Evolutionary conservation across 1,140 invertebrate species (phyloP).

Genomic region (Portunus trituberculatus): DNA sequence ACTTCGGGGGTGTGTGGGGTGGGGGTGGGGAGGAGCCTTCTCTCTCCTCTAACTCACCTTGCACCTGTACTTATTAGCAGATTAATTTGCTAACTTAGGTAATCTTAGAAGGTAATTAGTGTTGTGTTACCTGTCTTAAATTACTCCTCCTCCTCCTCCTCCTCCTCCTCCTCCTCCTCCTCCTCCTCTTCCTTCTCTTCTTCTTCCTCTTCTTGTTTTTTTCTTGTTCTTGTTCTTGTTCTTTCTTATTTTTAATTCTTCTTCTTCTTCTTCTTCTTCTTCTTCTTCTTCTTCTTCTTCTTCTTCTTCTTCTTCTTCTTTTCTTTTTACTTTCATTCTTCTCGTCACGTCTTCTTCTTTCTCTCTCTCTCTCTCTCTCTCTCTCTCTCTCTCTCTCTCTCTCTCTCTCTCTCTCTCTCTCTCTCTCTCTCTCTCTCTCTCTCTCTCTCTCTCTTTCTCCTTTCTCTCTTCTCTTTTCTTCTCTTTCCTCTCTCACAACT

Average conservation of each 20-base stretch:
- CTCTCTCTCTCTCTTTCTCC: neutral
- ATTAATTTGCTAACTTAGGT: too few relatives aligned
- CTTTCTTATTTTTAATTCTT: too few relatives aligned
- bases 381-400: neutral
- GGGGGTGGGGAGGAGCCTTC: too few relatives aligned
- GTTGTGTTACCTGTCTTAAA: neutral
- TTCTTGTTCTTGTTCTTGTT: neutral
- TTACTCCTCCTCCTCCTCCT: neutral
- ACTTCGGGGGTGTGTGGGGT: too few relatives aligned
- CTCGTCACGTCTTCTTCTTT: neutral
- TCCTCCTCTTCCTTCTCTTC: neutral
- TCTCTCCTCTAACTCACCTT: too few relatives aligned
- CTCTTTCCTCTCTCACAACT: neutral
- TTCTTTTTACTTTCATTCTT: neutral
- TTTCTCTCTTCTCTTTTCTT: neutral
- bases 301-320: neutral
- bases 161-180: neutral
- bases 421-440: slow-evolving; percentile 24
- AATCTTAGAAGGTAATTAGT: too few relatives aligned
- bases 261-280: neutral
- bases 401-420: neutral
- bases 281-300: slow-evolving; percentile 26
- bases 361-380: neutral
- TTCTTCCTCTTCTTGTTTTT: neutral
- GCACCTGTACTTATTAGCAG: too few relatives aligned